Evolutionary conservation across 2,888 invertebrate genomes (phyloP), one percentile per base, ranked within the genome.

Genomic region (Spilosoma lubricipeda): DNA sequence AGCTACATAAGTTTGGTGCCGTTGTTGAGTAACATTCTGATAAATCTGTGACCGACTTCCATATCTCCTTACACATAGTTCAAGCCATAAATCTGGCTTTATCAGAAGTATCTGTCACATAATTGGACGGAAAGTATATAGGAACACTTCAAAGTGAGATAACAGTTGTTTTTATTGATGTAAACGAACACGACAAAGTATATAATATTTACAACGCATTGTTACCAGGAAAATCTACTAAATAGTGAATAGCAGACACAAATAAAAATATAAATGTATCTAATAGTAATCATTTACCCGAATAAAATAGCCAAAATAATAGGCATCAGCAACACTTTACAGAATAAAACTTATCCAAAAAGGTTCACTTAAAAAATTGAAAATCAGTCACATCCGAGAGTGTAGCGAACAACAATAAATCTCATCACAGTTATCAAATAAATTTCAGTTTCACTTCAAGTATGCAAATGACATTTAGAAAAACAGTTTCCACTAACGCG

Each of bases 371-470:
- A 76, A 85, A 52, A 36, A 87, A 86, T 82, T 84, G 67, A 73
- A 85, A 88, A 86, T 86, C 87, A 85, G 75, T 85, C 89, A 91
- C 89, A 88, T 85, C 77, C 88, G 86, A 86, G 76, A 84, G 86
- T 82, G 80, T 84, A 84, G 78, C 76, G 80, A 83, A 82, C 80
- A 83, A 82, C 78, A 81, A 80, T 83, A 82, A 81, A 87, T 90
- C 91, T 90, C 92, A 93, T 91, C 90, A 91, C 93, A 91, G 87
- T 86, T 87, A 86, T 89, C 83, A 87, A 92, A 91, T 88, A 85
- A 90, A 90, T 89, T 63, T 91, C 89, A 92, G 91, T 93, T 92
- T 92, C 94, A 95, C 94, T 93, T 90, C 91, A 92, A 91, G 89
- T 91, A 93, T 93, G 92, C 85, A 93, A 92, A 93, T 91, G 88